These are phyloP conservation scores for Allophyes oxyacanthae DNA, from an alignment of 2,888 invertebrate species.

Conservation along the genomic window DNA sequence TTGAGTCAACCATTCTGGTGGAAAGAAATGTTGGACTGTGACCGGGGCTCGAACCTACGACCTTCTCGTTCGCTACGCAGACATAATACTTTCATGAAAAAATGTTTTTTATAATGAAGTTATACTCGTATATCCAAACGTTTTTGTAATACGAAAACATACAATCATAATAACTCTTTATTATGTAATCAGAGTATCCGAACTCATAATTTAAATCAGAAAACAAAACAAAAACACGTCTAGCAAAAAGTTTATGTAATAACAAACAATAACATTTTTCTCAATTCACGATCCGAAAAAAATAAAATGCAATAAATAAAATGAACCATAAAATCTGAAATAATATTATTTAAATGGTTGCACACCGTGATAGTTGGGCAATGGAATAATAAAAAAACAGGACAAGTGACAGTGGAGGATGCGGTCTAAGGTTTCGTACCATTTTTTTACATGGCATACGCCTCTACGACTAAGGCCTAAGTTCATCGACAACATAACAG, in stretches of 20 bases:
- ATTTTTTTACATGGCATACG: no score
- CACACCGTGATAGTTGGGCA: constrained; percentile 42
- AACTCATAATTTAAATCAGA: constrained; percentile 13
- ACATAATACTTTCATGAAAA: no score
- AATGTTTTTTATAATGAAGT: no score
- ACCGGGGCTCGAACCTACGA: no score
- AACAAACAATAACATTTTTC: constrained; percentile 41
- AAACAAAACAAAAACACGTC: not conserved
- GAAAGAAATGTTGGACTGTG: no score
- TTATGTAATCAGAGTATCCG: constrained; percentile 5
- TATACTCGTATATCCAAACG: no score
- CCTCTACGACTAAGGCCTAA: no score
- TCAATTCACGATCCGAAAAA: constrained; percentile 31
- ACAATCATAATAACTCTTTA: not conserved
- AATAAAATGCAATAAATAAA: constrained; percentile 46
- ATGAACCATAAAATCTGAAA: constrained; percentile 54
- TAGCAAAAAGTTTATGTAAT: constrained; percentile 20
- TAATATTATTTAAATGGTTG: constrained; percentile 51
- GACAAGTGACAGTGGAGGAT: not conserved
- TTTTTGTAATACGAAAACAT: constrained; percentile 18
- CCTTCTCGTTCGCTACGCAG: no score
- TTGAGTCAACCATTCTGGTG: no score
- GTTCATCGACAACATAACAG: no score
- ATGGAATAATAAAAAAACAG: constrained; percentile 30
- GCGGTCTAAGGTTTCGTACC: constrained; percentile 11